Evolutionary conservation across 1,140 invertebrate species (phyloP).

Genomic region (Plodia interpunctella): DNA sequence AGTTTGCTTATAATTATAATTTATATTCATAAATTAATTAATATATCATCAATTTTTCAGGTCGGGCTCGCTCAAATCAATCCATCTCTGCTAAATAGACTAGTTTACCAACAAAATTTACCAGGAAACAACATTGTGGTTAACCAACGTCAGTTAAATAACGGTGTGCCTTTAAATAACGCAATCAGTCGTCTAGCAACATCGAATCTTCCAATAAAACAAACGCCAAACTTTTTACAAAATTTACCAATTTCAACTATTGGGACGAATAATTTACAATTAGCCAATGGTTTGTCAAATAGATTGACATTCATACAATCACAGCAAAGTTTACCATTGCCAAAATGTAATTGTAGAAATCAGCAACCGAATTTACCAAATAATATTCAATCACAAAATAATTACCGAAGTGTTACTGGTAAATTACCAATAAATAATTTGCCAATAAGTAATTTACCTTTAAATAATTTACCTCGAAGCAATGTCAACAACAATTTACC

Average conservation of each 20-base stretch:
- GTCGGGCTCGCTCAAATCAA: slow-evolving; percentile 2
- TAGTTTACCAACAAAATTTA: slow-evolving; percentile 4
- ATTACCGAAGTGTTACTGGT: no score
- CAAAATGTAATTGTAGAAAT: background rate
- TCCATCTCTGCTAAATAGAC: background rate
- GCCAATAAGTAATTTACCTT: background rate
- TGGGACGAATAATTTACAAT: background rate
- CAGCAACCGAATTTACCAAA: background rate
- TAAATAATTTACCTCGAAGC: background rate
- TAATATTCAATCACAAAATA: background rate
- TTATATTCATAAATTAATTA: no score
- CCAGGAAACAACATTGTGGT: background rate
- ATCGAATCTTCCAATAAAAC: background rate
- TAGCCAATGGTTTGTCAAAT: background rate
- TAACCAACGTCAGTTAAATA: slow-evolving; percentile 5
- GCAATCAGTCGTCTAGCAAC: background rate
- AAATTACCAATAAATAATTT: no score
- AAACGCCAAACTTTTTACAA: background rate
- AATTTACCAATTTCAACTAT: background rate
- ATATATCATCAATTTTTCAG: slow-evolving; percentile 1
- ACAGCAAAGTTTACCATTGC: background rate
- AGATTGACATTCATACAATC: background rate
- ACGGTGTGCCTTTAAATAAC: background rate
- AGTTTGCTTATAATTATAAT: no score
- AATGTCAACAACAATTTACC: background rate